Evolutionary conservation across 2,797 vertebrate genomes (phyloP), one percentile per base, ranked within the genome.

Genomic region (Falco cherrug): DNA sequence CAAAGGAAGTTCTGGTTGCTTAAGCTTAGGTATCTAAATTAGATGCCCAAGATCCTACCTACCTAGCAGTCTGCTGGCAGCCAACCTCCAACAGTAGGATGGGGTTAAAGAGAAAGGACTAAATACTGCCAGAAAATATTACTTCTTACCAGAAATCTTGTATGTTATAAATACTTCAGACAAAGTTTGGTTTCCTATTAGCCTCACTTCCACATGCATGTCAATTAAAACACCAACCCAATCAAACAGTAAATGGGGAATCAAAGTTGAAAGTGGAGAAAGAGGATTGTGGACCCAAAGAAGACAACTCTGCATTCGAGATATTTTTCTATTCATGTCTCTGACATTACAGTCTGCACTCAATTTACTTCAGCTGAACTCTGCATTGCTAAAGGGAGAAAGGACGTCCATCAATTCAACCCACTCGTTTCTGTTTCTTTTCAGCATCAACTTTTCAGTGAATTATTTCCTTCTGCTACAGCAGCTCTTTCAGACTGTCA

Each of bases 351-450:
- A 92, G 57, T 37, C 74, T 90, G 84, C 57, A 85, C 78, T 90
- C 78, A 83, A 54, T 94, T 96, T 90, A 60, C 80, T 96, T 77
- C 80, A 79, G 60, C 70, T 80, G 65, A 95, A 87, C 56, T 93
- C 79, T 96, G 51, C 86, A 41, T 93, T 74, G 59, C 73, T 93
- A 78, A 93, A 91, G 54, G 83, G 61, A 89, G 77, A 83, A 88
- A 81, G 35, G 56, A 87, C 0, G 0, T 69, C 69, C 89, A 64
- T 92, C 71, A 84, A 81, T 88, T 87, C 87, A 94, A 41, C 76
- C 74, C 71, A 89, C 57, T 93, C 78, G 59, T 94, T 95, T 92
- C 65, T 92, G 37, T 74, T 95, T 89, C 84, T 48, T 95, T 95
- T 85, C 69, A 76, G 68, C 85, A 88, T 76, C 91, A 86, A 5